Evolutionary conservation across 2,888 invertebrate species (phyloP), one percentile per base, ranked within the genome.

Genomic region (Tuberolachnus salignus): DNA sequence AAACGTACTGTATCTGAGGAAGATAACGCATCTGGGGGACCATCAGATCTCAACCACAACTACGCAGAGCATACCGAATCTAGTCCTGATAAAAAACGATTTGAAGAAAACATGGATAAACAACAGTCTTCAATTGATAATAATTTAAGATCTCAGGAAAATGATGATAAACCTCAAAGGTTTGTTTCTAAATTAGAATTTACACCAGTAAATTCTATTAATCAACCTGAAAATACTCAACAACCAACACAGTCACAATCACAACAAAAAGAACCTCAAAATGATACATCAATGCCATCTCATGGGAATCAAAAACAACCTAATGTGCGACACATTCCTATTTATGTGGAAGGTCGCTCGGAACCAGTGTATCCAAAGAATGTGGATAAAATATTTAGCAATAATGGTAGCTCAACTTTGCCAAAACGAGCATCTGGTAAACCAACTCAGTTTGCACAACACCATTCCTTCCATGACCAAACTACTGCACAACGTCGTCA

Each of bases 311-410:
- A 84, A 83, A 84, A 83, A 67, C 84, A 86, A 82, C 86, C 89
- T 61, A 90, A 89, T 83, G 91, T 94, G 67, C 89, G 94, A 81
- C 92, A 93, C 84, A 94, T 95, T 86, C 95, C 95, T 26, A 95
- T 95, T 82, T 92, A 92, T 84, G 92, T 95, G 0, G 95, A 95
- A 86, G 94, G 94, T 10, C 88, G 94, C 73, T 92, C 93, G 83
- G 91, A 92, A 84, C 93, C 94, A 0, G 89, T 94, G 19, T 87
- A 92, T 80, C 91, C 92, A 81, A 90, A 89, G 84, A 87, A 88
- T 81, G 85, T 85, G n/a, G 88, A 87, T 70, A 86, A 86, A 81
- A 82, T 82, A 44, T 80, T 81, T 23, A 61, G 23, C 13, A 64
- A 81, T 49, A 70, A 73, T 57, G 69, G 34, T 19, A 49, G 59